Evolutionary conservation across 2,113 vertebrate genomes (phyloP).

Genomic region (Oreochromis tanganicae): DNA sequence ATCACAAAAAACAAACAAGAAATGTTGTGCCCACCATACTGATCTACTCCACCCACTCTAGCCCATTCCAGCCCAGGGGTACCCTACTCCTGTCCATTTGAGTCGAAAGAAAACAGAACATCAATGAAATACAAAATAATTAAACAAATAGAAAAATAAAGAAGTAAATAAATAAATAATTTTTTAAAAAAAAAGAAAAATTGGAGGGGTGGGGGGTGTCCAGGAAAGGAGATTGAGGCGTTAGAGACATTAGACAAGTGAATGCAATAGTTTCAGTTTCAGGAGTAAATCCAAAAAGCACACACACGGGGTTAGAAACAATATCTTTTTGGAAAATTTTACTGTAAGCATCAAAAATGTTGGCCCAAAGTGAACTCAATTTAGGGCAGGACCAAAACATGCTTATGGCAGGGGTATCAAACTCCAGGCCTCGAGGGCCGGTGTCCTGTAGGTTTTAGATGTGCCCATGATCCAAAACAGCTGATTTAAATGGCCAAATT

Average conservation of each 20-base stretch:
- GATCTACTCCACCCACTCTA: background rate
- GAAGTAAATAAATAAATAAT: background rate
- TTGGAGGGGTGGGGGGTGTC: background rate
- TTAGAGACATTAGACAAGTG: background rate
- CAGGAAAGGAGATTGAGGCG: background rate
- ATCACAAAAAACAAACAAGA: background rate
- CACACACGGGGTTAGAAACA: background rate
- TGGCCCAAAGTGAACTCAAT: background rate
- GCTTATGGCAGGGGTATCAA: background rate
- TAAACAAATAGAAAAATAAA: background rate
- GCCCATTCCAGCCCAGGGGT: background rate
- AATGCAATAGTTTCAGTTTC: background rate
- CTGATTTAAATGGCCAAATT: background rate
- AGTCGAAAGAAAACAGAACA: background rate
- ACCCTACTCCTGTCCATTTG: background rate
- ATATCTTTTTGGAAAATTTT: background rate
- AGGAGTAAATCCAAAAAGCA: background rate
- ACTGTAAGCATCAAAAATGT: background rate
- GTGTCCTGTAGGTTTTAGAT: background rate
- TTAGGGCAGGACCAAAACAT: background rate
- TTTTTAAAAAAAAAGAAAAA: background rate
- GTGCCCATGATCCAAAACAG: background rate
- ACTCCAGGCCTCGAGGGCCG: background rate
- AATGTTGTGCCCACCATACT: background rate
- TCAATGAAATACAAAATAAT: background rate